phyloP scores from a whole-genome alignment of 2,797 vertebrate species.

The Cyclopterus lumpus region DNA sequence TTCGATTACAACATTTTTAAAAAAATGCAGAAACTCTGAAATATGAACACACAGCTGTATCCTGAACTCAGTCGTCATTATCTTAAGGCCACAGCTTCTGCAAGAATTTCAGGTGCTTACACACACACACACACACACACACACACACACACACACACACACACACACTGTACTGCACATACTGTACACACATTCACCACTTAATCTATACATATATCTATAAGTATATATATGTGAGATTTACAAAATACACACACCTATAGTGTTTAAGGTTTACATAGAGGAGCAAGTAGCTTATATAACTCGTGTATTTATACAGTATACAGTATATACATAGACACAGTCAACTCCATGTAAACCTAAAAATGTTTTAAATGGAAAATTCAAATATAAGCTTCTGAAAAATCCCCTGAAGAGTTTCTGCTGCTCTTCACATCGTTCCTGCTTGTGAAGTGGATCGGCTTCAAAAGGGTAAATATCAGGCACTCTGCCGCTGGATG shows the following conservation, averaged over 20 bases:
- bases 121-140: slow-evolving; percentile 29
- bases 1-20: background rate
- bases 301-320: slow-evolving; percentile 43
- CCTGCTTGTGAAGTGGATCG: slow-evolving; percentile 22
- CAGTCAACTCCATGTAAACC: slow-evolving; percentile 13
- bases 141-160: background rate
- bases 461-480: slow-evolving; percentile 56
- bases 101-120: slow-evolving; percentile 2
- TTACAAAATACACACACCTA: slow-evolving; percentile 32
- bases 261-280: slow-evolving; percentile 17
- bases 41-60: slow-evolving; percentile 18
- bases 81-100: slow-evolving; percentile 46
- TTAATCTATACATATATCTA: background rate
- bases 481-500: slow-evolving; percentile 10
- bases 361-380: slow-evolving; percentile 32
- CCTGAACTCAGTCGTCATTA: slow-evolving; percentile 16
- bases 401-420: background rate
- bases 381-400: background rate
- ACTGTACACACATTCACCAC: slow-evolving; percentile 44
- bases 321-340: slow-evolving; percentile 28
- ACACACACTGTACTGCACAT: slow-evolving; percentile 33
- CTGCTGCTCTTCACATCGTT: slow-evolving; percentile 34
- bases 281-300: slow-evolving; percentile 29
- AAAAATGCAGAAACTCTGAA: background rate
- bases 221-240: slow-evolving; percentile 2